These are phyloP conservation scores for Anolis carolinensis DNA, from an alignment of 2,113 vertebrate species.

Conservation along the genomic window DNA sequence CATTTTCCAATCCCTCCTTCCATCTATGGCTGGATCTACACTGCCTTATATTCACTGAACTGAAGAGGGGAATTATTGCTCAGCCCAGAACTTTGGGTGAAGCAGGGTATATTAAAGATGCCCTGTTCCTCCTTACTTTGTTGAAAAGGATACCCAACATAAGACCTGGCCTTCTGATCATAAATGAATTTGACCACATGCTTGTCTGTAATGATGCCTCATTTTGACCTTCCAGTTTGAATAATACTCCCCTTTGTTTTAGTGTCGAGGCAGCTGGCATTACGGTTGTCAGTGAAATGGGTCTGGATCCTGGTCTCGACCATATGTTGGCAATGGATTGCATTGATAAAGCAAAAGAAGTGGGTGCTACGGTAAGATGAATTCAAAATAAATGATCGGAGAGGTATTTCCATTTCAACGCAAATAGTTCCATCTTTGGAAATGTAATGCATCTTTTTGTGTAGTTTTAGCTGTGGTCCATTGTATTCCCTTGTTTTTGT, in stretches of 20 bases:
- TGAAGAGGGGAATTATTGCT: no score
- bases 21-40: no score
- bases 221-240: not conserved
- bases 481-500: no score
- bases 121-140: not conserved
- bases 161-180: not conserved
- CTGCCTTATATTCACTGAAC: no score
- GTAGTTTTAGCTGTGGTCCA: not conserved
- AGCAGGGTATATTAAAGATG: not conserved
- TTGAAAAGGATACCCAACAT: not conserved
- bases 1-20: no score
- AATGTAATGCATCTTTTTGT: not conserved
- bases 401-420: not conserved
- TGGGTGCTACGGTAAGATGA: constrained; percentile 88
- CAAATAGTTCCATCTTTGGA: not conserved
- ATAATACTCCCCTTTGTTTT: constrained; percentile 38
- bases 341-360: constrained; percentile 91
- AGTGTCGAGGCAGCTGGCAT: constrained; percentile 89
- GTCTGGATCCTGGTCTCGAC: constrained; percentile 97
- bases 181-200: not conserved
- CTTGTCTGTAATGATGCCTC: not conserved
- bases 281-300: constrained; percentile 91
- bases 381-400: not conserved
- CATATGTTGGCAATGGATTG: constrained; percentile 98
- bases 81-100: not conserved